A percentile compares a stretch with the other conserved stretches of the same genome.
These are phyloP conservation scores for Biston betularia DNA, from an alignment of 2,888 invertebrate genomes.

Conservation along the genomic window DNA sequence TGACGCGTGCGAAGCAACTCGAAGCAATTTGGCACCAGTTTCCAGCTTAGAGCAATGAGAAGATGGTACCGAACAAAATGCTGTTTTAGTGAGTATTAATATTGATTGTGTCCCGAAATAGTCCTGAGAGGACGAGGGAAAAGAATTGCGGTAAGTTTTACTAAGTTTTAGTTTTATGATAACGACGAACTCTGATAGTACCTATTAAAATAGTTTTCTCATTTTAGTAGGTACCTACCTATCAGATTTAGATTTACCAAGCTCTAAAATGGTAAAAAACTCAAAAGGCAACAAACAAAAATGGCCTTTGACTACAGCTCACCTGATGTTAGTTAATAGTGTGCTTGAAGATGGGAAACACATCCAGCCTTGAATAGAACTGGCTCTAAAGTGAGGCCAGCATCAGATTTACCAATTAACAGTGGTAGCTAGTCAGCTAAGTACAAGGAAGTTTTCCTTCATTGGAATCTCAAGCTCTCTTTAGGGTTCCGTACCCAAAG, in stretches of 20 bases:
- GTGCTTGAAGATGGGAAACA: too few relatives aligned
- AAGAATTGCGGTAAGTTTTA: constrained; percentile 17
- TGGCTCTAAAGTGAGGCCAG: too few relatives aligned
- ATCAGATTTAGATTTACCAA: not conserved
- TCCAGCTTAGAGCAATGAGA: constrained; percentile 66
- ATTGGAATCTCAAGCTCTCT: too few relatives aligned
- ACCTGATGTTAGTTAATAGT: too few relatives aligned
- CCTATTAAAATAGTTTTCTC: not conserved
- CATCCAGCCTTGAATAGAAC: too few relatives aligned
- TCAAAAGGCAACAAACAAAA: too few relatives aligned
- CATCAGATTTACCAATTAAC: too few relatives aligned
- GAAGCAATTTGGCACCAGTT: constrained; percentile 81
- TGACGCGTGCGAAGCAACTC: constrained; percentile 78
- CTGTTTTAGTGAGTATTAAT: constrained; percentile 57
- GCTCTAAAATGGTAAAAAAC: not conserved
- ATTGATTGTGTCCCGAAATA: constrained; percentile 42
- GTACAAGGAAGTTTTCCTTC: too few relatives aligned
- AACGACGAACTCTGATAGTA: not conserved
- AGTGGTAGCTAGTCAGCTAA: too few relatives aligned
- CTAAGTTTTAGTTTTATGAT: constrained; percentile 22
- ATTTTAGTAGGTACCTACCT: not conserved
- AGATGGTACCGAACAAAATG: constrained; percentile 62
- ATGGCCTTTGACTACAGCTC: too few relatives aligned
- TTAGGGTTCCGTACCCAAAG: too few relatives aligned
- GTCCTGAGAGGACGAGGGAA: constrained; percentile 24